Base-by-base conservation (phyloP, 2,888 invertebrate genomes). In the Metalampra italica region DNA sequence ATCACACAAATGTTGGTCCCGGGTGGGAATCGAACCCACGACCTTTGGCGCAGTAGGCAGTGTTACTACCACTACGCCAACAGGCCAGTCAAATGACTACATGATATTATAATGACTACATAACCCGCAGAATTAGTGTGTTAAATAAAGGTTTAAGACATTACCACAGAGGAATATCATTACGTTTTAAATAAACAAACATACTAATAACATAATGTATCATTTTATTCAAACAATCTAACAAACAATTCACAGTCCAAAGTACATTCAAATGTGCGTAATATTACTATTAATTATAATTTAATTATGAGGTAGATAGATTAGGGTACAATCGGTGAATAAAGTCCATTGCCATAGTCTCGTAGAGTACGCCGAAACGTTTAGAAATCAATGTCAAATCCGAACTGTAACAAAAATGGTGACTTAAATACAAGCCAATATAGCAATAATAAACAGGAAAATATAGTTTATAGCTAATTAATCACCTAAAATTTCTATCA, bases 301-400 rank as follows among this genome's bases (percentile, higher is more conserved):
- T 37, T 15, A 37, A 37, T 30, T 11, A 38, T 40, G 34, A 46
- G 29, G 46, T 32, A 46, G 32, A 32, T 46, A 30, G 3, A 34
- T 1, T 39, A 39, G 39, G 11, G 3, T 36, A 36, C 11, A 36
- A 39, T 15, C 14, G 2, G 39, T 13, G 14, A 14, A 14, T 38
- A 4, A 8, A 7, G 39, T 14, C 14, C 14, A 39, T 13, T 39
- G 39, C 15, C 13, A n/a, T 22, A 22, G 22, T 22, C 2, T 22
- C 22, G 22, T 22, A 3, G 22, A 5, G 3, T 22, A 22, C 5
- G 22, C 22, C 22, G 22, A 22, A 2, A 22, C 22, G 7, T 39
- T 15, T 39, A 52, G 34, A 54, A 52, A 14, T 54, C 47, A 12
- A 54, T 40, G 46, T 54, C 50, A 14, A 54, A 50, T 14, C 54